phyloP scores from a whole-genome alignment of 2,888 invertebrate species.

The Aspidapion aeneum region DNA sequence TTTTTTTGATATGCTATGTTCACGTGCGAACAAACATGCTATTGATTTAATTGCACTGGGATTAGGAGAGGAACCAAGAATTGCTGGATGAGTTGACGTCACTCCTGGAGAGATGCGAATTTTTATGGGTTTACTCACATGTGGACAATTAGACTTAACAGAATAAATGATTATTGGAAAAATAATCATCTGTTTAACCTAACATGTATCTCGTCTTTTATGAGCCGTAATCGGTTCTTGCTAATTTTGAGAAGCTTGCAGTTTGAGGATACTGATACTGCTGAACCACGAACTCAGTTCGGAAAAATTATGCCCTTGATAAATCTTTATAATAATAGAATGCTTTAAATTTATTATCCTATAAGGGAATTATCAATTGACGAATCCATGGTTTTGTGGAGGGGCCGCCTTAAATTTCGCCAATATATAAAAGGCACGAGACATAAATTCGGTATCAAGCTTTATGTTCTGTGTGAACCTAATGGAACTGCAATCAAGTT shows the following conservation, averaged over 20 bases:
- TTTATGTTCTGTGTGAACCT: conserved; percentile 40
- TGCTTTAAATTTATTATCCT: conserved; percentile 26
- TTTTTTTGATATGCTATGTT: too few species aligned
- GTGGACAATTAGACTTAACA: conserved; percentile 37
- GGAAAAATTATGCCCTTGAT: conserved; percentile 37
- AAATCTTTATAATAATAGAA: conserved; percentile 34
- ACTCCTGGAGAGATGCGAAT: conserved; percentile 31
- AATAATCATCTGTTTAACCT: conserved; percentile 37
- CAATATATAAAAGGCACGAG: conserved; percentile 38
- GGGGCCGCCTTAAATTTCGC: conserved; percentile 35
- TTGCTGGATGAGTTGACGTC: conserved; percentile 34
- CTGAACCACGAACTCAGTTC: conserved; percentile 31
- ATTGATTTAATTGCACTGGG: conserved; percentile 19
- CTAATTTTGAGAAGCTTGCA: conserved; percentile 39
- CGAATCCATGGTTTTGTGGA: conserved; percentile 27
- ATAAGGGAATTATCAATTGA: conserved; percentile 24
- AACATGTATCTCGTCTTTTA: conserved; percentile 35
- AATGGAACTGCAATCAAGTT: conserved; percentile 33
- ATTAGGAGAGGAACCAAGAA: conserved; percentile 26
- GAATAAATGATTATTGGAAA: conserved; percentile 42
- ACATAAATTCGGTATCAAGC: conserved; percentile 37
- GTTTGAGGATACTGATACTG: conserved; percentile 29
- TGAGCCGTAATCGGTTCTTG: conserved; percentile 39
- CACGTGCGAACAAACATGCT: too few species aligned
- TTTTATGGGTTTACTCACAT: conserved; percentile 43